phyloP scores from a whole-genome alignment of 1,140 invertebrate genomes.

The Bombus vancouverensis region DNA sequence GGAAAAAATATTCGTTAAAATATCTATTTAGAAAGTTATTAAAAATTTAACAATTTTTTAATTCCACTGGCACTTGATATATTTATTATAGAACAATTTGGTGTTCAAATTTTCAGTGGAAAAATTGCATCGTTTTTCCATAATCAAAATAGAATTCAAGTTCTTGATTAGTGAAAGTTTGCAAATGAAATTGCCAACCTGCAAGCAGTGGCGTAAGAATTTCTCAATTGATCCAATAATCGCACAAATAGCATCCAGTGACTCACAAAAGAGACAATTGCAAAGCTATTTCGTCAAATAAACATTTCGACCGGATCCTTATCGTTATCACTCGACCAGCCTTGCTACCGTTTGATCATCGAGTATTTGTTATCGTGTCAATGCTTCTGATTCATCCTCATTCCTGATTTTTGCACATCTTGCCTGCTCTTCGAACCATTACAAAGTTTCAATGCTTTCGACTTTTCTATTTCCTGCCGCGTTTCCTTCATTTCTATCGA shows the following conservation, averaged over 20 bases:
- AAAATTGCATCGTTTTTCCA: too few relatives aligned
- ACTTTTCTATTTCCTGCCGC: not conserved
- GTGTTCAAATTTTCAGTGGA: too few relatives aligned
- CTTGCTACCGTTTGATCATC: constrained; percentile 3
- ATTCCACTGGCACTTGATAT: too few relatives aligned
- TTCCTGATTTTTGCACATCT: not conserved
- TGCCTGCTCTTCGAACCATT: not conserved
- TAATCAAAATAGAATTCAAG: too few relatives aligned
- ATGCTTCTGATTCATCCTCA: constrained; percentile 14
- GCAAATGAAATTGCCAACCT: too few relatives aligned
- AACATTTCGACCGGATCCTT: constrained; percentile 10
- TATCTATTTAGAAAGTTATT: not conserved
- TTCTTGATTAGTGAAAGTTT: too few relatives aligned
- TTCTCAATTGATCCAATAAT: not conserved
- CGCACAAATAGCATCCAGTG: not conserved
- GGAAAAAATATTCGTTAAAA: not conserved
- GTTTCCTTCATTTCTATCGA: not conserved
- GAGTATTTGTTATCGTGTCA: constrained; percentile 3
- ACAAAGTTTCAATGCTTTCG: not conserved
- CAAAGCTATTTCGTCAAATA: not conserved
- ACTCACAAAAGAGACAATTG: not conserved
- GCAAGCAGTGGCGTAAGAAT: too few relatives aligned
- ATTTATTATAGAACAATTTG: too few relatives aligned
- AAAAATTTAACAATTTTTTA: too few relatives aligned
- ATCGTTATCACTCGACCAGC: constrained; percentile 44